These are phyloP conservation scores for Stichopus chloronotus DNA, from an alignment of 35 echinoderm and acorn worm species.

Conservation along the genomic window DNA sequence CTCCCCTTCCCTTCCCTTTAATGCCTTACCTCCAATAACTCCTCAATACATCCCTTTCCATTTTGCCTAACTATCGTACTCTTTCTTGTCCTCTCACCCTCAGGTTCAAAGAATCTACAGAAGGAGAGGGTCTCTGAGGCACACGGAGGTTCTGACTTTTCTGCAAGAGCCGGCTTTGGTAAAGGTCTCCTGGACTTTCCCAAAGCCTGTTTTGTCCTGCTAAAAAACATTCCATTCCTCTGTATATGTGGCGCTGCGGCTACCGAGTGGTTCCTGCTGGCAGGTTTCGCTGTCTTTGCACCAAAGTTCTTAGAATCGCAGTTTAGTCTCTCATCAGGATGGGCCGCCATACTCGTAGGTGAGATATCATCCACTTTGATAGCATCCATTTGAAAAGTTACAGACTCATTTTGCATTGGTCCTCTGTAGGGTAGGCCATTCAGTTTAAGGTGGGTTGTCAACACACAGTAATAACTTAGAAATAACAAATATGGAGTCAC, in stretches of 20 bases:
- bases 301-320: conserved; percentile 86
- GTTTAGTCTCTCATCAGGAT: conserved; percentile 64
- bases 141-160: conserved; percentile 67
- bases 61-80: too few species aligned
- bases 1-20: too few species aligned
- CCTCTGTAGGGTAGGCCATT: too few species aligned
- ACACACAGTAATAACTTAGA: too few species aligned
- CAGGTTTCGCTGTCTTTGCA: conserved; percentile 78
- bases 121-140: conserved; percentile 57
- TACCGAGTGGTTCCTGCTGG: conserved; percentile 80
- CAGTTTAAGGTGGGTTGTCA: too few species aligned
- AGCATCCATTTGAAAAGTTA: not conserved
- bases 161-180: conserved; percentile 56
- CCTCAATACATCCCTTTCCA: too few species aligned
- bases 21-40: too few species aligned
- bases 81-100: too few species aligned
- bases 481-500: too few species aligned
- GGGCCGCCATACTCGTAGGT: conserved; percentile 70
- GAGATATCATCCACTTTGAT: not conserved
- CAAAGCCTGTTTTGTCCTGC: conserved; percentile 46
- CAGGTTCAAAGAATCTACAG: conserved; percentile 52
- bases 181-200: conserved; percentile 69
- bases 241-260: conserved; percentile 63
- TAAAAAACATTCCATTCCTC: conserved; percentile 78
- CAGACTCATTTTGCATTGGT: not conserved